These are phyloP conservation scores for Porphyrio hochstetteri DNA, from an alignment of 2,113 vertebrate genomes.

Conservation along the genomic window DNA sequence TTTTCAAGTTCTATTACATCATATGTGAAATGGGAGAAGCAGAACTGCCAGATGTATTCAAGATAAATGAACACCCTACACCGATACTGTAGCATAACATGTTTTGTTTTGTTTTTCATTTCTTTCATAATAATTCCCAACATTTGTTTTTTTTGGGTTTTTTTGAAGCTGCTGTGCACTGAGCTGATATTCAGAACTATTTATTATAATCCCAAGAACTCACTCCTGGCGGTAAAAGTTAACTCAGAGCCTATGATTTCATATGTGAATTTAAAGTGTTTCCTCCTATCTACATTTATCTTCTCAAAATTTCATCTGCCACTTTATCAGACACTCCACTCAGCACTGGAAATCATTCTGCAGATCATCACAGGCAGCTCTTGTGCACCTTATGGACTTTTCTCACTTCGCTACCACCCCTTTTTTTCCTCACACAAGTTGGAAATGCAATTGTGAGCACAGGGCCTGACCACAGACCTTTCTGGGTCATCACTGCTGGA, in stretches of 20 bases:
- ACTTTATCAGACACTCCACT: not conserved
- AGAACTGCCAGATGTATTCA: not conserved
- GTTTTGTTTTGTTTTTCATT: not conserved
- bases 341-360: not conserved
- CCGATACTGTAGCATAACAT: not conserved
- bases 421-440: not conserved
- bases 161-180: not conserved
- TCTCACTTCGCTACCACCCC: not conserved
- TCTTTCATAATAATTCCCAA: not conserved
- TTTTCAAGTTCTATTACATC: not conserved
- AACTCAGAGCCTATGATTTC: not conserved
- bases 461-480: not conserved
- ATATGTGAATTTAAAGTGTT: not conserved
- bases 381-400: not conserved
- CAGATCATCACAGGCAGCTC: not conserved
- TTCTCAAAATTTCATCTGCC: not conserved
- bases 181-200: not conserved
- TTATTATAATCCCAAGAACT: not conserved
- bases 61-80: not conserved
- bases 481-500: not conserved
- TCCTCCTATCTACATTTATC: not conserved
- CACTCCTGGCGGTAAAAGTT: not conserved
- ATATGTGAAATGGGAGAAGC: not conserved
- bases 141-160: not conserved
- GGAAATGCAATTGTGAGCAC: not conserved